These are phyloP conservation scores for Aphodius granarius DNA, from an alignment of 2,888 invertebrate genomes.

Conservation along the genomic window DNA sequence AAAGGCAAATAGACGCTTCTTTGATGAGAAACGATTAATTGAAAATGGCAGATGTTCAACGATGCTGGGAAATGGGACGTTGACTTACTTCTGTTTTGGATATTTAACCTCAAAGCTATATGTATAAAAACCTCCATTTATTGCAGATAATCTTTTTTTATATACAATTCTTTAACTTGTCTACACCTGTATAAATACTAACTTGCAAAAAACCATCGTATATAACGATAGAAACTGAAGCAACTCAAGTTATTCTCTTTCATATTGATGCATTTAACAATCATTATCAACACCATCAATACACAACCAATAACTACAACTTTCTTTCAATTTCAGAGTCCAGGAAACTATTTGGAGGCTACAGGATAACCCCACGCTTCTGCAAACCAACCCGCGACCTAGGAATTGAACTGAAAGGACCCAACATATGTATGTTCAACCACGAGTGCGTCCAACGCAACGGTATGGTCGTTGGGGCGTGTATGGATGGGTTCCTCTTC, in stretches of 20 bases:
- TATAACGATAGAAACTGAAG: no score
- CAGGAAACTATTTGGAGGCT: constrained; percentile 81
- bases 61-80: constrained; percentile 3
- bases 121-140: no score
- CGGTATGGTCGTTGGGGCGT: constrained; percentile 85
- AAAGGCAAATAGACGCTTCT: background rate
- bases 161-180: no score
- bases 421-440: constrained; percentile 91
- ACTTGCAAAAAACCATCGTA: no score
- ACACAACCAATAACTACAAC: background rate
- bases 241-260: no score
- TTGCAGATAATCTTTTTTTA: no score
- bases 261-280: no score
- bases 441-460: constrained; percentile 80
- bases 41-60: background rate
- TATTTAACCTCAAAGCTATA: background rate
- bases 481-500: constrained; percentile 91
- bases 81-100: background rate
- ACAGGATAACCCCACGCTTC: constrained; percentile 80
- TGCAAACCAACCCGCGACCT: constrained; percentile 73
- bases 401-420: constrained; percentile 63
- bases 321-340: constrained; percentile 50
- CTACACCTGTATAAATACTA: no score
- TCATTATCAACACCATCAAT: no score
- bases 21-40: background rate